Evolutionary conservation across 2,113 vertebrate species (phyloP).

Genomic region (Epinephelus cyanopodus): DNA sequence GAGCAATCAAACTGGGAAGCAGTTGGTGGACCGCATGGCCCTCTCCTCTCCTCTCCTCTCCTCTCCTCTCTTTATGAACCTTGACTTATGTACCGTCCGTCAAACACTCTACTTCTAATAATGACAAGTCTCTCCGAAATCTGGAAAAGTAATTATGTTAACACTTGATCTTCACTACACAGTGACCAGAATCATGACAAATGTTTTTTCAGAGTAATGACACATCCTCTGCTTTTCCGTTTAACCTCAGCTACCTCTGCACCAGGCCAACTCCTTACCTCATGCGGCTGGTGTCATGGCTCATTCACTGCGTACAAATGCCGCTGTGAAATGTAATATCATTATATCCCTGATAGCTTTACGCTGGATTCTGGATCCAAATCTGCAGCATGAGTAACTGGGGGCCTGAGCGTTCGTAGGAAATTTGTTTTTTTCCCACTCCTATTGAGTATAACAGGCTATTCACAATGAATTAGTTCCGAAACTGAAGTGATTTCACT

Average conservation of each 20-base stretch:
- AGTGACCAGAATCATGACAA: slow-evolving; percentile 72
- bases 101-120: slow-evolving; percentile 54
- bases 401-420: not conserved
- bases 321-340: slow-evolving; percentile 67
- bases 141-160: slow-evolving; percentile 75
- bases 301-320: slow-evolving; percentile 61
- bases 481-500: slow-evolving; percentile 34
- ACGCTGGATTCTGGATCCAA: slow-evolving; percentile 42
- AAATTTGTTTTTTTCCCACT: not conserved
- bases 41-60: slow-evolving; percentile 6
- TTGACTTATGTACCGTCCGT: slow-evolving; percentile 29
- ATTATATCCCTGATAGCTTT: slow-evolving; percentile 57
- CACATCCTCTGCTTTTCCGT: slow-evolving; percentile 76
- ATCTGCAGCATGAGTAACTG: slow-evolving; percentile 47
- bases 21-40: slow-evolving; percentile 19
- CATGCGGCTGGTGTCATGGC: slow-evolving; percentile 67
- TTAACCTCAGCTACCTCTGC: slow-evolving; percentile 72
- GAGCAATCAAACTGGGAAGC: slow-evolving; percentile 64
- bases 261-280: slow-evolving; percentile 73
- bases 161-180: slow-evolving; percentile 70
- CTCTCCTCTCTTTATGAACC: slow-evolving; percentile 1
- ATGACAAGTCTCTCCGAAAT: slow-evolving; percentile 50
- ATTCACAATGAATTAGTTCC: slow-evolving; percentile 46
- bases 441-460: slow-evolving; percentile 40
- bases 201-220: slow-evolving; percentile 74